Evolutionary conservation across 1,140 invertebrate species (phyloP).

Genomic region (Diorhabda carinulata): DNA sequence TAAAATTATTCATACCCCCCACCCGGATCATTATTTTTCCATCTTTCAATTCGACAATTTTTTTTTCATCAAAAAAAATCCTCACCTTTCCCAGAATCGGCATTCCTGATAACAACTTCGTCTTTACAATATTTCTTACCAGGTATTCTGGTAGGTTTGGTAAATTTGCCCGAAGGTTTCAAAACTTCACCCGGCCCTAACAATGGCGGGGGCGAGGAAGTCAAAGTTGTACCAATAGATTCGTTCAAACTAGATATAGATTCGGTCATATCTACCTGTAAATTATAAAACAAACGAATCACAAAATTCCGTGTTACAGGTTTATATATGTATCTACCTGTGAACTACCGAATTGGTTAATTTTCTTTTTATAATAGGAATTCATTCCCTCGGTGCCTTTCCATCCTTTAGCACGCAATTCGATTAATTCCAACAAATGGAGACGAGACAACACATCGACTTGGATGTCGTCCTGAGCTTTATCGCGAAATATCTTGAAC

Average conservation of each 20-base stretch:
- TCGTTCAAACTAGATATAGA: slow-evolving; percentile 40
- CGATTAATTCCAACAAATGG: slow-evolving; percentile 82
- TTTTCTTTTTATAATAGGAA: slow-evolving; percentile 77
- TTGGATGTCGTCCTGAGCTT: slow-evolving; percentile 72
- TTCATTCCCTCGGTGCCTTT: slow-evolving; percentile 72
- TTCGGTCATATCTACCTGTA: slow-evolving; percentile 42
- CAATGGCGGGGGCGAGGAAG: slow-evolving; percentile 53
- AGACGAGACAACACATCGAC: slow-evolving; percentile 76
- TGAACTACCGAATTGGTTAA: slow-evolving; percentile 55
- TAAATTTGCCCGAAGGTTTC: slow-evolving; percentile 82
- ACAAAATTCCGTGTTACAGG: not conserved
- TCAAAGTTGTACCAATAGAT: slow-evolving; percentile 41
- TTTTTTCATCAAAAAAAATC: slow-evolving; percentile 7
- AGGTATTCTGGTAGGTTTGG: slow-evolving; percentile 82
- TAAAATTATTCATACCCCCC: no score
- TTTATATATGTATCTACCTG: slow-evolving; percentile 27
- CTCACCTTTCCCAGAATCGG: slow-evolving; percentile 91
- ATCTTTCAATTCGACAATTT: no score
- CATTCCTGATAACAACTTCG: slow-evolving; percentile 89
- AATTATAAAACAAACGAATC: not conserved
- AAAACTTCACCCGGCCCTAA: slow-evolving; percentile 77
- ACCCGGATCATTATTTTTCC: no score
- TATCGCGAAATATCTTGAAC: slow-evolving; percentile 82
- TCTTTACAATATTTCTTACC: slow-evolving; percentile 91
- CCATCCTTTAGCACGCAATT: slow-evolving; percentile 83